Conservation (phyloP, 2,888 invertebrate species). For the Diogma glabrata region DNA sequence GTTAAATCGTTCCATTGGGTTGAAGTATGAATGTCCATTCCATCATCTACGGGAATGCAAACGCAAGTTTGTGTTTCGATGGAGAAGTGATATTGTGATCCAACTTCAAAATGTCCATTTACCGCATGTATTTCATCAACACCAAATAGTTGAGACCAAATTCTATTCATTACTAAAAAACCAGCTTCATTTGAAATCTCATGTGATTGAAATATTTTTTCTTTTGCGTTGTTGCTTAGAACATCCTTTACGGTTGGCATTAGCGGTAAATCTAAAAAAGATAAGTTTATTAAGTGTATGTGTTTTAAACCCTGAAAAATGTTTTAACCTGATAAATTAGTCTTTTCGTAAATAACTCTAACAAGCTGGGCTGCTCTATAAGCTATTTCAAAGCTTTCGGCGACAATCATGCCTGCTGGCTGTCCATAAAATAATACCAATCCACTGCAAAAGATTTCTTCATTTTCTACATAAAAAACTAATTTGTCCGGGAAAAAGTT, state of each 20-base stretch:
- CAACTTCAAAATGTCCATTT: slow-evolving; percentile 41
- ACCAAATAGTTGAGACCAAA: neutral
- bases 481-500: slow-evolving; percentile 41
- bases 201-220: slow-evolving; percentile 16
- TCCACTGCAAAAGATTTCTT: slow-evolving; percentile 24
- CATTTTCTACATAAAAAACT: slow-evolving; percentile 38
- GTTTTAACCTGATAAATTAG: no score
- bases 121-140: slow-evolving; percentile 29
- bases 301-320: no score
- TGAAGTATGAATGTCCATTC: slow-evolving; percentile 48
- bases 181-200: slow-evolving; percentile 8
- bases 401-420: slow-evolving; percentile 47
- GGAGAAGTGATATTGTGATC: slow-evolving; percentile 54
- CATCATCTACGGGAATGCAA: slow-evolving; percentile 53
- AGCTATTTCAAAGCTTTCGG: slow-evolving; percentile 43
- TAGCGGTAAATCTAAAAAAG: no score
- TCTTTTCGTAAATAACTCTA: slow-evolving; percentile 35
- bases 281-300: no score
- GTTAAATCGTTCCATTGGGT: slow-evolving; percentile 48
- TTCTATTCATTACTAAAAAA: slow-evolving; percentile 2
- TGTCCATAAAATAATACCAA: slow-evolving; percentile 10
- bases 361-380: slow-evolving; percentile 43
- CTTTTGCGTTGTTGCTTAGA: slow-evolving; percentile 35
- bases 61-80: slow-evolving; percentile 57
- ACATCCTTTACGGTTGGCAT: slow-evolving; percentile 38